Evolutionary conservation across 1,140 invertebrate species (phyloP).

Genomic region (Hylaeus volcanicus): DNA sequence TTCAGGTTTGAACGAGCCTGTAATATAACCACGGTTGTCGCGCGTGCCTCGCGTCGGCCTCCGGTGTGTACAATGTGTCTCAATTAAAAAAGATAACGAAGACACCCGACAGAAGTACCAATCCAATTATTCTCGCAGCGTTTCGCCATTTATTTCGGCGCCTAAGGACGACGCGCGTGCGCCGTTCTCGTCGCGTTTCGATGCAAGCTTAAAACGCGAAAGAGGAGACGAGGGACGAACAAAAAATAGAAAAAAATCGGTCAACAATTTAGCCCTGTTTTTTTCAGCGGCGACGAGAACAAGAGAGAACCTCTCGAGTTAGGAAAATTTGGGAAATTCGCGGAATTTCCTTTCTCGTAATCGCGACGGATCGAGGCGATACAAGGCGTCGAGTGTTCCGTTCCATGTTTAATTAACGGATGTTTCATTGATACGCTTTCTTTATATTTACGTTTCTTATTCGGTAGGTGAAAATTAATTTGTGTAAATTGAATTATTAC

Average conservation of each 20-base stretch:
- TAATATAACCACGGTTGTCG: background rate
- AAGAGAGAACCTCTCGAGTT: background rate
- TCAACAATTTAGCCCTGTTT: background rate
- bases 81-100: slow-evolving; percentile 57
- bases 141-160: slow-evolving; percentile 44
- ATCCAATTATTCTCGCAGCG: slow-evolving; percentile 52
- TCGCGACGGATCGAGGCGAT: background rate
- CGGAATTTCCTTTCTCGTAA: background rate
- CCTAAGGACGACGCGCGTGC: slow-evolving; percentile 1
- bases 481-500: too few relatives aligned
- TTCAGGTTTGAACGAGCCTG: background rate
- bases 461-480: too few relatives aligned
- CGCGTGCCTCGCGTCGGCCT: background rate
- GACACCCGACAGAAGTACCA: slow-evolving; percentile 37
- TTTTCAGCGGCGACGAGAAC: background rate
- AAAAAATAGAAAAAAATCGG: background rate
- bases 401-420: background rate
- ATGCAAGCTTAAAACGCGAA: background rate
- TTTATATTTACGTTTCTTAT: too few relatives aligned
- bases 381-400: background rate
- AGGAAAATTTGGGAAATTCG: slow-evolving; percentile 2
- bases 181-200: slow-evolving; percentile 4
- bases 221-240: too few relatives aligned
- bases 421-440: too few relatives aligned
- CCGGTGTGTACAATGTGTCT: slow-evolving; percentile 35